Percentiles rank a stretch among this genome's conserved stretches.
Evolutionary conservation across 2,113 vertebrate species (phyloP).

Genomic region (Hydropotes inermis): DNA sequence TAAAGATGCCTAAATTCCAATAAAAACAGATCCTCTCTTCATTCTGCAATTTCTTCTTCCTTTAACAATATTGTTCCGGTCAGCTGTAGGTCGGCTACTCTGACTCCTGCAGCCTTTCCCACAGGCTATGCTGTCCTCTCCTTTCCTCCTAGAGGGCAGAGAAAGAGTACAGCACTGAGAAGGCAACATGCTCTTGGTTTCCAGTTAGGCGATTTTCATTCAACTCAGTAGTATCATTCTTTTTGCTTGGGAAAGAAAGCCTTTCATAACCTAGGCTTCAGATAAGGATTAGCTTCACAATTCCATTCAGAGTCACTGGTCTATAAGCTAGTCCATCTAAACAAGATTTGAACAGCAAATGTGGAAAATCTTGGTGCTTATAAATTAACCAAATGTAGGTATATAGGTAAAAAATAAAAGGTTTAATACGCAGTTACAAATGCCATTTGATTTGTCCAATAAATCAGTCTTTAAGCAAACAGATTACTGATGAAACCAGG

Average conservation of each 20-base stretch:
- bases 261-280: conserved; percentile 27
- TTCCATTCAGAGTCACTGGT: neutral
- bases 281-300: conserved; percentile 14
- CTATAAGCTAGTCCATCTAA: neutral
- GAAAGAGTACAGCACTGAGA: neutral
- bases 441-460: conserved; percentile 27
- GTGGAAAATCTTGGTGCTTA: conserved; percentile 28
- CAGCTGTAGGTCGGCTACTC: neutral
- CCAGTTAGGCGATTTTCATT: conserved; percentile 2
- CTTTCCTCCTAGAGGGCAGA: neutral
- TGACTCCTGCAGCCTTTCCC: neutral
- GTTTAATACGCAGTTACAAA: neutral
- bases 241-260: conserved; percentile 40
- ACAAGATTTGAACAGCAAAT: conserved; percentile 34
- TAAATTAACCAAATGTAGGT: conserved; percentile 35
- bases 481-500: neutral
- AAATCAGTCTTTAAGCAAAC: conserved; percentile 34
- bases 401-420: conserved; percentile 26
- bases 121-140: neutral
- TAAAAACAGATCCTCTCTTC: conserved; percentile 26
- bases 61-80: neutral
- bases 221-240: neutral
- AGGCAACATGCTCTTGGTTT: neutral
- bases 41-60: conserved; percentile 16
- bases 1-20: neutral